Evolutionary conservation across 2,113 vertebrate genomes (phyloP), one percentile per base, ranked within the genome.

Genomic region (Struthio camelus): DNA sequence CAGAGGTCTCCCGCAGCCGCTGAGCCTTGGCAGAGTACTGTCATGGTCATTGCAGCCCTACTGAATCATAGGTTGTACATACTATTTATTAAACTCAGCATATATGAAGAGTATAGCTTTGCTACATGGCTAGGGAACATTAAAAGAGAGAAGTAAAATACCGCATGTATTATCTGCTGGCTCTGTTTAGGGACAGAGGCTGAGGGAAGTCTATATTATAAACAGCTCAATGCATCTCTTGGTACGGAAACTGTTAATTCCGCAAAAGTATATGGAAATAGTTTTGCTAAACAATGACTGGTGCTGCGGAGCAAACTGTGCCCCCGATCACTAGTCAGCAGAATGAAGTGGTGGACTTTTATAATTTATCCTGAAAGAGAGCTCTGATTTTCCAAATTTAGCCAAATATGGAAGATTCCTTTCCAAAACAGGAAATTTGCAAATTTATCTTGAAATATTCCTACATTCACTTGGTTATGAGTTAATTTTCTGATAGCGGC

Each of bases 151-250:
- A 76, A 62, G 71, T 50, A 62, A 79, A 88, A 93, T 87, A 71
- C n/a, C 72, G 81, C 38, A 9, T 72, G 89, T 54, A 75, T 66
- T 93, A 93, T 89, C 94, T 80, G 67, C 82, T 93, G 82, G 79
- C 65, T 92, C 51, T 34, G 65, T 93, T 95, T 83, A 73, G 67
- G 85, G 78, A 94, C 87, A 95, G 89, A 91, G 90, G 61, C 87
- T 88, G 85, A 90, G 91, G 89, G 91, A 95, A 91, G 94, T 67
- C 87, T 83, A 75, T 36, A 87, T n/a, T n/a, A n/a, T n/a, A 83
- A 95, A 91, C 81, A 93, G 87, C 89, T 95, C 76, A 91, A 89
- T 83, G 93, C 13, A 17, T 94, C 89, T 90, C 71, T 94, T 89
- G 67, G 92, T 91, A 87, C 17, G 69, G 91, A 89, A 95, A 91